Percentiles rank a stretch among this genome's conserved stretches.
Evolutionary conservation across 2,797 vertebrate species (phyloP).

Genomic region (Aulostomus chinensis): DNA sequence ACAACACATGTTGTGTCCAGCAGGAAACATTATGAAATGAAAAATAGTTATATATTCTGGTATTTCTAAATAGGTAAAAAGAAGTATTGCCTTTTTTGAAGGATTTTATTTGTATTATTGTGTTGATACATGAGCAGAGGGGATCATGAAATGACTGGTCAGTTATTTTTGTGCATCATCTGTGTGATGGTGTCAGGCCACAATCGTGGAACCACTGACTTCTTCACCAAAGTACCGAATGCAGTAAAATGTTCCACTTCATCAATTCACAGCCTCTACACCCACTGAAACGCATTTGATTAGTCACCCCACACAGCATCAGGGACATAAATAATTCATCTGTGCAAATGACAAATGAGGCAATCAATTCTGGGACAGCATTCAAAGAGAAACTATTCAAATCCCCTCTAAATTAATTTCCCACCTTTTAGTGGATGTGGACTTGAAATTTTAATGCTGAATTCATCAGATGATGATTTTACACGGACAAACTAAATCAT

Average conservation of each 20-base stretch:
- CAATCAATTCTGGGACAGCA: conserved; percentile 74
- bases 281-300: conserved; percentile 72
- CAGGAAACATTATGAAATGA: too few species aligned
- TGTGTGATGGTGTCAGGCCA: too few species aligned
- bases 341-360: conserved; percentile 79
- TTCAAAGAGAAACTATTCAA: conserved; percentile 74
- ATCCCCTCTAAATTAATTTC: conserved; percentile 73
- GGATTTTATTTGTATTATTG: too few species aligned
- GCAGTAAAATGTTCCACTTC: conserved; percentile 53
- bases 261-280: conserved; percentile 62
- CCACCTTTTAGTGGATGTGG: conserved; percentile 63
- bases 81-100: too few species aligned
- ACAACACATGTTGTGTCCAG: too few species aligned
- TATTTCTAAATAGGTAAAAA: too few species aligned
- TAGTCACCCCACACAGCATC: conserved; percentile 69
- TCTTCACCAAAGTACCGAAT: too few species aligned
- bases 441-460: conserved; percentile 59
- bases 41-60: too few species aligned
- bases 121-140: too few species aligned
- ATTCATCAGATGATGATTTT: conserved; percentile 49
- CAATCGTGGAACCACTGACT: too few species aligned
- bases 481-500: conserved; percentile 11
- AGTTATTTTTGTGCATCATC: too few species aligned
- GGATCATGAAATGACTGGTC: too few species aligned
- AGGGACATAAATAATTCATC: conserved; percentile 79